These are phyloP conservation scores for Tauraco erythrolophus DNA, from an alignment of 2,113 vertebrate genomes.

Conservation along the genomic window DNA sequence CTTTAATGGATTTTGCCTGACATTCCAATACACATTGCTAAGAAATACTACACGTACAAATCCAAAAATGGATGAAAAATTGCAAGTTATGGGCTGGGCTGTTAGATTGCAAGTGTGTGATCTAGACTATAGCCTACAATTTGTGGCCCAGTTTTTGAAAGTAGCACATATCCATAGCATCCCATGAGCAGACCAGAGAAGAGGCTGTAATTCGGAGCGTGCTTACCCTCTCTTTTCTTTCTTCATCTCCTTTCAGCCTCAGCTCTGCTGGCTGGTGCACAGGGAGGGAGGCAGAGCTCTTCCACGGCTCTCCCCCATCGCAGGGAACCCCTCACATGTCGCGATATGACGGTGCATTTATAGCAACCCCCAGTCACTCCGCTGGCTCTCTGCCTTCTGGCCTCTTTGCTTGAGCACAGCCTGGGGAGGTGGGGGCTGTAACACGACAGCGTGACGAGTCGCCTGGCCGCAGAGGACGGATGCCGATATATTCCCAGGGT, in stretches of 20 bases:
- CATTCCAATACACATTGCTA: neutral
- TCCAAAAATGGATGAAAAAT: neutral
- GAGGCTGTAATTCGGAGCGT: neutral
- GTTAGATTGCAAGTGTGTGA: neutral
- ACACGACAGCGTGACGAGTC: accelerated
- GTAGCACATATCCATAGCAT: neutral
- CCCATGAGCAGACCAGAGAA: neutral
- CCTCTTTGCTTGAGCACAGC: neutral
- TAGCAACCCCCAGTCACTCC: neutral
- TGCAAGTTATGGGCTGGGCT: neutral
- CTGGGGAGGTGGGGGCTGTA: neutral
- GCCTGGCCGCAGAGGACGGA: accelerated
- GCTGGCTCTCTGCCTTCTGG: neutral
- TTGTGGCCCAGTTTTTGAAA: neutral
- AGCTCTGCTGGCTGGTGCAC: neutral
- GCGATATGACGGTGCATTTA: neutral
- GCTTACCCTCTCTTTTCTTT: neutral
- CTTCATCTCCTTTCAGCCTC: neutral
- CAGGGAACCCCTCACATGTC: neutral
- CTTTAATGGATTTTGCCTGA: neutral
- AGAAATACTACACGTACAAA: neutral
- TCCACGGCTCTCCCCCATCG: neutral
- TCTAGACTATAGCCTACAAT: neutral
- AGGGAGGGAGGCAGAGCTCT: neutral
- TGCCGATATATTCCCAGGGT: neutral